Evolutionary conservation across 2,113 vertebrate genomes (phyloP), one percentile per base, ranked within the genome.

Genomic region (Hyperopisus bebe): DNA sequence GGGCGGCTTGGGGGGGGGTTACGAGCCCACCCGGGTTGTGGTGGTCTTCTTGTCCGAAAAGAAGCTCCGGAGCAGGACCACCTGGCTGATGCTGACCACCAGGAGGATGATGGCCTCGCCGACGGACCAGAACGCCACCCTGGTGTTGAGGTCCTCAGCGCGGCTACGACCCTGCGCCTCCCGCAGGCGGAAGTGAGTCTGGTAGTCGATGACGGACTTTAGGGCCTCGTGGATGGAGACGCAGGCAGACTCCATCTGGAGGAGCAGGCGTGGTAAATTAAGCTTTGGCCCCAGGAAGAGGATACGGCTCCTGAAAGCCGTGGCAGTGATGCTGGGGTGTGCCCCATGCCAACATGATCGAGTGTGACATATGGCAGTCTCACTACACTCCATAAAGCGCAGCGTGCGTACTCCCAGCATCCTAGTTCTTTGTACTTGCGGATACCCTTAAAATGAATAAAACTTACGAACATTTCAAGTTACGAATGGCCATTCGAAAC

Each of bases 1-100:
- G 15, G 9, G 19, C 0, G 8, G 2, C 19, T 74, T 86, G 85
- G 88, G 27, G 91, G 42, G 51, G 53, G 17, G 95, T 97, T 98
- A 99, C 0, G 98, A 99, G 92, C 98, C 98, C 3, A 99, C 97
- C 0, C 98, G 97, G 0, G 98, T 99, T 88, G 97, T 97, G 15
- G 98, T 99, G 94, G 97, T 99, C 96, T 98, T 98, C 95, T 96
- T 99, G 96, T 99, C 98, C 0, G 98, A 99, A 95, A 99, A 99
- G 94, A 99, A 99, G 93, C 98, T 99, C 94, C 98, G 97, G 50
- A 99, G 96, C 88, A 99, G 96, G 50, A 99, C 97, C 0, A 99
- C 98, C 94, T 99, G 98, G 95, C 98, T 99, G 2, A 99, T 96
- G 95, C 98, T 99, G 94, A 99, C 98, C 53, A 99, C 97, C 89